Base-by-base conservation (phyloP, 1,140 invertebrate species). In the Drosophila miranda region DNA sequence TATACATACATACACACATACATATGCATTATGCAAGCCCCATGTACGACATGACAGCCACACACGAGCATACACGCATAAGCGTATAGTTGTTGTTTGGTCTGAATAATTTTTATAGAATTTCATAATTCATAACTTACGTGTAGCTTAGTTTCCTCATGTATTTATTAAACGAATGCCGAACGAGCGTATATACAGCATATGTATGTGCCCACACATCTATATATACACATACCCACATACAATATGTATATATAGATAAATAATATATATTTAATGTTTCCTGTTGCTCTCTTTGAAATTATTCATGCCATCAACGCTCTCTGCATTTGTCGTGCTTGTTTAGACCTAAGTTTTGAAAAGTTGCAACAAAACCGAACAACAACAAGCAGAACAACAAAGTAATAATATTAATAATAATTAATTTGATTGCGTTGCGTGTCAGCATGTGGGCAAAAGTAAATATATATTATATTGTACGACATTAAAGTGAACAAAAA, bases 51-150 rank as follows among this genome's bases (percentile, higher is more conserved):
- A 82, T 78, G 79, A 75, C 72, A 75, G 63, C 54, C 38, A 49
- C 48, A 75, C 71, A 49, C 64, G 71, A 64, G 75, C 28, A 63
- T 46, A 62, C 58, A 81, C 45, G 56, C 76, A 60, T 64, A 58
- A 48, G 62, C 69, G 71, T 76, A 82, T 81, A 83, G 79, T 75
- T 82, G 79, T 82, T 82, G 79, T 82, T 82, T 82, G 79, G 79
- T 82, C 79, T 82, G 79, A 82, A 82, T 82, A 82, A 82, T 82
- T 82, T 82, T 83, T 82, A 83, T 82, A 78, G 79, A 82, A 78
- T 70, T 82, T 83, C 79, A 82, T 82, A 78, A 82, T 83, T 82
- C 19, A 19, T 82, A 78, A 82, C 78, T 82, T 82, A 82, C 74
- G 79, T 82, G 79, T 82, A 82, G 78, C 74, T 83, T 82, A 82